Percentiles rank a stretch among this genome's conserved stretches.
Conservation (phyloP, 2,888 invertebrate species). For the Agrotis ipsilon region DNA sequence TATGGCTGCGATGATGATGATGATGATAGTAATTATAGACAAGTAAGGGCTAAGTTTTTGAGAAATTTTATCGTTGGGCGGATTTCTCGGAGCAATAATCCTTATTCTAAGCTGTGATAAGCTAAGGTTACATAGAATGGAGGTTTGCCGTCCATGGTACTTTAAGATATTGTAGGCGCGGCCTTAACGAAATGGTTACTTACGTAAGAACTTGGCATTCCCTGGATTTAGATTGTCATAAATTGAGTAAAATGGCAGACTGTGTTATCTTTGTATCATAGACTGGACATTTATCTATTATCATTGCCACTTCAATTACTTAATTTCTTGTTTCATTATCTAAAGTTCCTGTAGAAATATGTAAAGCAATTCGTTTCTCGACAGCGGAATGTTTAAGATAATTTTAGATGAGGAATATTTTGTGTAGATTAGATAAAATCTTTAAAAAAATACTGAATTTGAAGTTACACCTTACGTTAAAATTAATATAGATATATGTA, state of each 20-base stretch:
- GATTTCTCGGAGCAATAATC: constrained; percentile 18
- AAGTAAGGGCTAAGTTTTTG: no score
- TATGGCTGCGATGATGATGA: no score
- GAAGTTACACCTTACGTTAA: no score
- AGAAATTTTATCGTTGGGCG: background rate
- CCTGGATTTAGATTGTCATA: constrained; percentile 28
- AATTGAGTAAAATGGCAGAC: constrained; percentile 29
- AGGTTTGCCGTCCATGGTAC: background rate
- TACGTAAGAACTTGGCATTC: constrained; percentile 19
- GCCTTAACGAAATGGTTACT: constrained; percentile 24
- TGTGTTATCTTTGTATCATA: constrained; percentile 28
- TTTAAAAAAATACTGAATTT: background rate
- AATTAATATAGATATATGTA: background rate
- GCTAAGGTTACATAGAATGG: background rate
- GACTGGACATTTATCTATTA: constrained; percentile 10
- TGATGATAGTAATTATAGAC: no score
- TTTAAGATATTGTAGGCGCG: constrained; percentile 13
- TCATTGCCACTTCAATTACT: constrained; percentile 7
- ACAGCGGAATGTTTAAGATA: background rate
- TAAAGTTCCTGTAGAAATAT: constrained; percentile 23
- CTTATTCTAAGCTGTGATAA: constrained; percentile 19
- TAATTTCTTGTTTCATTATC: constrained; percentile 8
- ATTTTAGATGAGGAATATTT: no score
- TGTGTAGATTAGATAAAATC: no score
- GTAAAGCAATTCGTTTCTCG: constrained; percentile 26